These are phyloP conservation scores for Chloroclystis v-ata DNA, from an alignment of 2,888 invertebrate species.

Conservation along the genomic window DNA sequence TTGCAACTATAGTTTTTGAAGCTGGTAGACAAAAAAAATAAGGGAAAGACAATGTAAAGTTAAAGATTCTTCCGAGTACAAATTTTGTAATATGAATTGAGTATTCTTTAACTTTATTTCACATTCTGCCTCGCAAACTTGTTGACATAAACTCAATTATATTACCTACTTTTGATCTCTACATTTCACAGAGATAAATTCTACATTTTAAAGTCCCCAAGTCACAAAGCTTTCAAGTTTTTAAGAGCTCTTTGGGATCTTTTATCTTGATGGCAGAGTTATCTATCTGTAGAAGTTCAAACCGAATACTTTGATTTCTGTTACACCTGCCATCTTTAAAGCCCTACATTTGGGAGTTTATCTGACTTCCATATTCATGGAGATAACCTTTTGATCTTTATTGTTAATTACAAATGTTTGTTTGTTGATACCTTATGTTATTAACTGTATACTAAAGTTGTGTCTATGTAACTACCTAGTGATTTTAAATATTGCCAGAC, in stretches of 20 bases:
- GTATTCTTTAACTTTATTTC: no score
- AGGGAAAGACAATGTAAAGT: no score
- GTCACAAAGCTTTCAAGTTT: slow-evolving; percentile 29
- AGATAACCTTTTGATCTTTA: no score
- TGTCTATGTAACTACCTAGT: no score
- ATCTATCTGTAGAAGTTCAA: slow-evolving; percentile 27
- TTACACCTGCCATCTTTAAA: slow-evolving; percentile 18
- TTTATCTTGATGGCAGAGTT: slow-evolving; percentile 29
- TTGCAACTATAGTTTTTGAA: no score
- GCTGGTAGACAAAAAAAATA: no score
- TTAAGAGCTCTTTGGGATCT: slow-evolving; percentile 29
- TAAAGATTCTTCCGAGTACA: no score
- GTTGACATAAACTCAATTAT: slow-evolving; percentile 23
- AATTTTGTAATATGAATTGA: no score
- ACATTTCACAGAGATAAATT: slow-evolving; percentile 24
- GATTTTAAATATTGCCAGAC: no score
- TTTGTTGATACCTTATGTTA: no score
- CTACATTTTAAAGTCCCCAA: slow-evolving; percentile 25
- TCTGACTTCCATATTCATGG: neutral
- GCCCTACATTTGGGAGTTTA: neutral
- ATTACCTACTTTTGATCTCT: slow-evolving; percentile 19
- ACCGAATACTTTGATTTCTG: slow-evolving; percentile 25
- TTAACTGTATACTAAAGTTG: no score
- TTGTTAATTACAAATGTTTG: no score
- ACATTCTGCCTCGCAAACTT: slow-evolving; percentile 10